Conservation (phyloP, 2,888 invertebrate species). For the Willowsia nigromaculata region DNA sequence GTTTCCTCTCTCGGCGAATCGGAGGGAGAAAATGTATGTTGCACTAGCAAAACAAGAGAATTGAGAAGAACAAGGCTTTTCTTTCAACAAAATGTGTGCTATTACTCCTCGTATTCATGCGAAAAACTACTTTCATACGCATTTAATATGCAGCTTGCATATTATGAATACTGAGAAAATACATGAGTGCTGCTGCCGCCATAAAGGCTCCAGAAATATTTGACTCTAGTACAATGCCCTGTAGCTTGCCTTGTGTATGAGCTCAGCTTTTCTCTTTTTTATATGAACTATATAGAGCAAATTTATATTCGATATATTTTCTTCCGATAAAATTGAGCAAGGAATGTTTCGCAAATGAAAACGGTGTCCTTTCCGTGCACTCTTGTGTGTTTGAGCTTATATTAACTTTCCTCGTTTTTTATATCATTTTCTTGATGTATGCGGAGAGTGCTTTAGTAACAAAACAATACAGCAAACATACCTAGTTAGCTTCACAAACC, state of each 20-base stretch:
- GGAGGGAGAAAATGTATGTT: neutral
- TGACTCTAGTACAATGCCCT: constrained; percentile 46
- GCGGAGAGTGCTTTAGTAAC: neutral
- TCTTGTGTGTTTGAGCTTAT: neutral
- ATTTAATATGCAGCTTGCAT: constrained; percentile 62
- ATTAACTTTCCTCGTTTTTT: neutral
- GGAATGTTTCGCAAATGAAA: constrained; percentile 26
- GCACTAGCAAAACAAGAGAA: neutral
- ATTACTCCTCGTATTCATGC: neutral
- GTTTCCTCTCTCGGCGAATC: neutral
- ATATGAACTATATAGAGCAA: neutral
- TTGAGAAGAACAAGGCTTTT: neutral
- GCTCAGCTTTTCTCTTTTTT: neutral
- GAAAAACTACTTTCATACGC: constrained; percentile 26
- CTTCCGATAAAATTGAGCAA: constrained; percentile 36
- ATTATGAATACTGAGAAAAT: constrained; percentile 33
- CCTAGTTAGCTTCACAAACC: neutral
- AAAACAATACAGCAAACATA: constrained; percentile 9
- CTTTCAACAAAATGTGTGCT: neutral
- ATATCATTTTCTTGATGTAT: neutral
- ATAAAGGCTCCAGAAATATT: constrained; percentile 11
- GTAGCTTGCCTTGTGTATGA: neutral
- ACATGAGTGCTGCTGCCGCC: constrained; percentile 12
- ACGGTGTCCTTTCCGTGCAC: neutral
- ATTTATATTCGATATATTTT: neutral